Base-by-base conservation (phyloP, 2,797 vertebrate genomes). In the Sarcophilus harrisii region DNA sequence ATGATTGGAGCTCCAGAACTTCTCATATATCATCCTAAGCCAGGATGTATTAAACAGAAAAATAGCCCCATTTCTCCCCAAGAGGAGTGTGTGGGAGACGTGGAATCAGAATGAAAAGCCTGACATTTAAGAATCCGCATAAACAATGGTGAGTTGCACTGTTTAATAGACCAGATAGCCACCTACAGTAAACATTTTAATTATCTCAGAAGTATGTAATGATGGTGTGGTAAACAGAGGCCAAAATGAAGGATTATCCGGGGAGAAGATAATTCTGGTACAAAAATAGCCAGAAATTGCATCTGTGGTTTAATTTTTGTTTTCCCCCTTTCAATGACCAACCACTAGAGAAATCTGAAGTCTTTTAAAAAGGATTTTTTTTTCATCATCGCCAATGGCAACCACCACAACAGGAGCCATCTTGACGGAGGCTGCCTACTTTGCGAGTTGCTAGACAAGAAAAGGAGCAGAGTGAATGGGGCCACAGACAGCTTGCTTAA, bases 151-250 rank as follows among this genome's bases (percentile, higher is more conserved):
- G 54, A 90, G 30, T 6, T 93, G 90, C 81, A 73, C 91, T 92
- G 96, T 97, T 97, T 97, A 97, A 95, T 90, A 97, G 94, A 90
- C 96, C 81, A 97, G 97, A 95, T 29, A 81, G n/a, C 58, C 93
- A 27, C 91, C 95, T 96, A 93, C 96, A 89, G 93, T 18, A 98
- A 96, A 97, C 95, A 93, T 96, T 27, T 97, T 97, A 97, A 98
- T 98, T 97, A 97, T 30, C 90, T 96, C 93, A 89, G 49, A 92
- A 91, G n/a, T 66, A 4, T 57, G 10, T 97, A 97, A 98, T 97
- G 90, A 96, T 14, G 62, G 94, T 95, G 29, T 96, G 81, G 94
- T 95, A 94, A 94, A 95, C 66, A 91, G 55, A 94, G 52, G 27
- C 8, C 91, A 93, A 18, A 92, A 96, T 97, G 89, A 94, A 95